Percentiles rank a stretch among this genome's conserved stretches.
Conservation (phyloP, 2,888 invertebrate species). For the Biston stratarius region DNA sequence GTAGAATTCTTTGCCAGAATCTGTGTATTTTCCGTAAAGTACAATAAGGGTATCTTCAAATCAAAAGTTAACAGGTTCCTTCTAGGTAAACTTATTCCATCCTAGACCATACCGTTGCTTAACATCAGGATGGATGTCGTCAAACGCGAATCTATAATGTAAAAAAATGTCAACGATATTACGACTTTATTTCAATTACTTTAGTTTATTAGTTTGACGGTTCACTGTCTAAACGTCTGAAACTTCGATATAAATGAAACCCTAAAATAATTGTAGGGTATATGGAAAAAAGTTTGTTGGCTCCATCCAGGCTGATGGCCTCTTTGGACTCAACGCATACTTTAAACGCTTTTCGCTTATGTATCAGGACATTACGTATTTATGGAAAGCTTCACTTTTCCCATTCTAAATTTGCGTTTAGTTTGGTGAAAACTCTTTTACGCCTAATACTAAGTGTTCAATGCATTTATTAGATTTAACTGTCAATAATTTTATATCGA, state of each 20-base stretch:
- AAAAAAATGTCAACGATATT: not conserved
- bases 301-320: constrained; percentile 74
- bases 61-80: too few species aligned
- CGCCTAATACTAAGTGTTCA: constrained; percentile 68
- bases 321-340: constrained; percentile 80
- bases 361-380: constrained; percentile 45
- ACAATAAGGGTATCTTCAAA: too few species aligned
- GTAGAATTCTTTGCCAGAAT: too few species aligned
- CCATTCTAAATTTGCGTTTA: constrained; percentile 71
- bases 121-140: too few species aligned
- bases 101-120: too few species aligned
- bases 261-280: constrained; percentile 15
- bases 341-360: constrained; percentile 59
- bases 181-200: constrained; percentile 40
- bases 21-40: too few species aligned
- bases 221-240: not conserved
- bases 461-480: constrained; percentile 62
- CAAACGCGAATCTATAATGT: not conserved
- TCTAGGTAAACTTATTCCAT: too few species aligned
- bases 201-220: constrained; percentile 10
- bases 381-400: constrained; percentile 59
- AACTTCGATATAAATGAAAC: not conserved
- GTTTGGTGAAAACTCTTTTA: constrained; percentile 65
- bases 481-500: constrained; percentile 33
- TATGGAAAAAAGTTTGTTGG: constrained; percentile 74